Conservation (phyloP, 2,888 invertebrate genomes). For the Agonopterix alstromeriana region DNA sequence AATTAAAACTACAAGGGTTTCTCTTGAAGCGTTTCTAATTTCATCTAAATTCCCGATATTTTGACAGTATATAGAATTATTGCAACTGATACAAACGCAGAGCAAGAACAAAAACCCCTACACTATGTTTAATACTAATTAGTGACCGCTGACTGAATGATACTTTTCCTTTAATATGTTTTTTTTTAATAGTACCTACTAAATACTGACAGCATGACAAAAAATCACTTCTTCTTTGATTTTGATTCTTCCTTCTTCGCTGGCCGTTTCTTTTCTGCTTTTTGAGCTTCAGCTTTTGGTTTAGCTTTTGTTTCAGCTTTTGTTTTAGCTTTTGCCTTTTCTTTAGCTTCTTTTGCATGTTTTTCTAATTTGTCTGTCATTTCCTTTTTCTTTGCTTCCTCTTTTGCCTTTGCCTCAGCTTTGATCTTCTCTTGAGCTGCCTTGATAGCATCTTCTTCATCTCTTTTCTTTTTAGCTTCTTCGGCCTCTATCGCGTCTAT, state of each 20-base stretch:
- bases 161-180: no score
- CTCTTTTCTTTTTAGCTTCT: conserved; percentile 21
- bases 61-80: no score
- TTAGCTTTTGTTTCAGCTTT: conserved; percentile 15
- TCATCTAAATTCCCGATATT: no score
- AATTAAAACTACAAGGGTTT: no score
- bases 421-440: conserved; percentile 33
- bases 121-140: no score
- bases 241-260: conserved; percentile 14
- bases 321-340: conserved; percentile 13
- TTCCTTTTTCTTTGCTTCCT: conserved; percentile 21
- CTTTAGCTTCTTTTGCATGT: conserved; percentile 13
- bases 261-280: conserved; percentile 10
- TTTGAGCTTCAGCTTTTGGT: conserved; percentile 18
- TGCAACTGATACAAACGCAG: no score
- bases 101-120: no score
- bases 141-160: no score
- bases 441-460: conserved; percentile 32
- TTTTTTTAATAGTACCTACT: no score
- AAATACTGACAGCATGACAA: conserved; percentile 4
- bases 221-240: conserved; percentile 6
- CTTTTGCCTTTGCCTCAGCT: conserved; percentile 28
- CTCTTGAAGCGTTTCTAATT: no score
- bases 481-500: conserved; percentile 40
- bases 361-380: conserved; percentile 16